Base-by-base conservation (phyloP, 2,113 vertebrate species). In the Bubalus kerabau region DNA sequence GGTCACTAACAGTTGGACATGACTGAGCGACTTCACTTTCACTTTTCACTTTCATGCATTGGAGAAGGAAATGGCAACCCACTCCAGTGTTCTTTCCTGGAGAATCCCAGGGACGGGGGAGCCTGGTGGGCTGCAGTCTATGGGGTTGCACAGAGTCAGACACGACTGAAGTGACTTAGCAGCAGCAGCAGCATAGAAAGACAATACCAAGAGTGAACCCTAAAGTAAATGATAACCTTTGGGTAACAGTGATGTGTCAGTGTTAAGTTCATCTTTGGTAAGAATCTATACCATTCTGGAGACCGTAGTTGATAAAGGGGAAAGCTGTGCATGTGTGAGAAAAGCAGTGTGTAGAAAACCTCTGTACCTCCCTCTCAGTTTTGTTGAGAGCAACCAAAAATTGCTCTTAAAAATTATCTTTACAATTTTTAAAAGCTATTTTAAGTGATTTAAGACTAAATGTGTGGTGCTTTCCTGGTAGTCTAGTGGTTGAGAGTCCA, bases 1-100 rank as follows among this genome's bases (percentile, higher is more conserved):
- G 30, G 30, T 32, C 1, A 0, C 3, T 4, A 32, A 64, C 30
- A 17, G 30, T 32, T 0, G 0, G 15, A 8, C 60, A 17, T 0
- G 1, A 64, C 15, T 32, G 60, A 64, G 15, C 0, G 3, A 64
- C 60, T 64, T 32, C 15, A 32, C 6, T 64, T 64, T 32, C 30
- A 3, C 32, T n/a, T n/a, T n/a, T 67, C 32, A 67, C 32, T 67
- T 67, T 67, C 62, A 9, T 5, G 32, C 7, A n/a, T 0, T 67
- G 32, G 62, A 67, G 62, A 67, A 67, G 62, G 62, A 4, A 64
- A 67, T 67, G 62, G 62, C 62, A n/a, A n/a, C 62, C 62, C 32
- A 67, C 32, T 67, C 62, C 32, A 67, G 32, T 19, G 7, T 10
- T 67, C 62, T 64, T 67, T 32, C 32, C 32, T 67, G 7, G 32